A percentile compares a stretch with the other conserved stretches of the same genome.
Evolutionary conservation across 2,797 vertebrate species (phyloP).

Genomic region (Syndactyla subalaris): DNA sequence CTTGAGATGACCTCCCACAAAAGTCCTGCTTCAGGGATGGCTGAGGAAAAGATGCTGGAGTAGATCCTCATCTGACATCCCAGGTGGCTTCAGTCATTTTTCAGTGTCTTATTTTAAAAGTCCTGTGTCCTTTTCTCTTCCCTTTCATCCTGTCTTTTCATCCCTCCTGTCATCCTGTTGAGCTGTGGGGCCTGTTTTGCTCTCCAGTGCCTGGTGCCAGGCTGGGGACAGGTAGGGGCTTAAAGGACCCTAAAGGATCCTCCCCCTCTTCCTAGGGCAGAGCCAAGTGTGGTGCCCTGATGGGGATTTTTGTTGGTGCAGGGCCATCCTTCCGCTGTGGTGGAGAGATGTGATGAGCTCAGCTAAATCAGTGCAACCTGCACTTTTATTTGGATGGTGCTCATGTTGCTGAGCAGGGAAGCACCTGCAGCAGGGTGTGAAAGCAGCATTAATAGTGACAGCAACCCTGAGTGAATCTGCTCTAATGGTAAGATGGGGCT

Average conservation of each 20-base stretch:
- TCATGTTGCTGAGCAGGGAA: slow-evolving; percentile 25
- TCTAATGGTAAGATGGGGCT: not conserved
- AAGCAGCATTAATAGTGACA: not conserved
- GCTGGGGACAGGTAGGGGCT: not conserved
- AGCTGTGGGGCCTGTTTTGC: not conserved
- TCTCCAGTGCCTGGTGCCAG: not conserved
- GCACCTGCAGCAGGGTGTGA: slow-evolving; percentile 36
- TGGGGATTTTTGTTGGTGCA: not conserved
- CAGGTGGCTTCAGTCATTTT: not conserved
- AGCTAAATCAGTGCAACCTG: not conserved
- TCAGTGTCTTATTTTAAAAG: not conserved
- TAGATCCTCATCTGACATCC: not conserved
- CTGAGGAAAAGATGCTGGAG: not conserved
- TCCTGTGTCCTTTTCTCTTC: not conserved
- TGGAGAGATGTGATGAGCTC: not conserved
- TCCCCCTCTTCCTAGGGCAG: not conserved
- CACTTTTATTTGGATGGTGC: slow-evolving; percentile 32
- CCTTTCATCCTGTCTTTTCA: not conserved
- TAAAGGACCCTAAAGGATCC: not conserved
- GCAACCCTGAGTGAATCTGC: not conserved
- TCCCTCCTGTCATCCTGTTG: not conserved
- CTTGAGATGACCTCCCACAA: not conserved
- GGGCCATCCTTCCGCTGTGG: not conserved
- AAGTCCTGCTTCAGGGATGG: not conserved
- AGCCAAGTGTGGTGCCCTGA: rapidly evolving